Evolutionary conservation across 53 echinoderm and acorn worm genomes (phyloP), one percentile per base, ranked within the genome.

Genomic region (Echinarachnius parma): DNA sequence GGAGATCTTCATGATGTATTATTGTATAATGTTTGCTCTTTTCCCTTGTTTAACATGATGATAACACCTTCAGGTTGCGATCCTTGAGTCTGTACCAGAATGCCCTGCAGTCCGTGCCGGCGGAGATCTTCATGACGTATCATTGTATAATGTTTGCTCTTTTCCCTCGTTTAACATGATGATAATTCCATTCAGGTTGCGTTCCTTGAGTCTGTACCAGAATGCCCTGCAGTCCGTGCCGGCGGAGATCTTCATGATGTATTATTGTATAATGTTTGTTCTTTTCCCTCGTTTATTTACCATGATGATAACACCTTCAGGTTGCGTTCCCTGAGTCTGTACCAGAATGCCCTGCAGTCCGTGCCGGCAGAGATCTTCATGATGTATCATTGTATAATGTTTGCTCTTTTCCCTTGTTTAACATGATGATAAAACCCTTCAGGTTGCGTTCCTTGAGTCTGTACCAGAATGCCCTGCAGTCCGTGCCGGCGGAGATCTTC

Each of bases 341-440:
- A 32, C 35, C 32, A 78, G 37, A 78, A 78, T 34, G 28, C 29
- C 33, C 53, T 78, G 28, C 0, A 31, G 5, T 62, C 62, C 0
- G 78, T 78, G 21, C 78, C 78, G 5, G 53, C 53, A 5, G 78
- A 78, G 28, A 25, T 78, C 14, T 78, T 78, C 54, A 57, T 62
- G 58, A 22, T 78, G 26, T n/a, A n/a, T n/a, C n/a, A n/a, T n/a
- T n/a, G n/a, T n/a, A n/a, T n/a, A n/a, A n/a, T n/a, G n/a, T n/a
- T n/a, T n/a, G n/a, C n/a, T n/a, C n/a, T n/a, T n/a, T n/a, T n/a
- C n/a, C n/a, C n/a, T n/a, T n/a, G n/a, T n/a, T n/a, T n/a, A n/a
- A n/a, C n/a, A n/a, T n/a, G n/a, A n/a, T n/a, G n/a, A n/a, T n/a
- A n/a, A n/a, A n/a, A n/a, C n/a, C n/a, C n/a, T n/a, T 31, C 48